Evolutionary conservation across 2,888 invertebrate genomes (phyloP).

Genomic region (Epiblema foenella): DNA sequence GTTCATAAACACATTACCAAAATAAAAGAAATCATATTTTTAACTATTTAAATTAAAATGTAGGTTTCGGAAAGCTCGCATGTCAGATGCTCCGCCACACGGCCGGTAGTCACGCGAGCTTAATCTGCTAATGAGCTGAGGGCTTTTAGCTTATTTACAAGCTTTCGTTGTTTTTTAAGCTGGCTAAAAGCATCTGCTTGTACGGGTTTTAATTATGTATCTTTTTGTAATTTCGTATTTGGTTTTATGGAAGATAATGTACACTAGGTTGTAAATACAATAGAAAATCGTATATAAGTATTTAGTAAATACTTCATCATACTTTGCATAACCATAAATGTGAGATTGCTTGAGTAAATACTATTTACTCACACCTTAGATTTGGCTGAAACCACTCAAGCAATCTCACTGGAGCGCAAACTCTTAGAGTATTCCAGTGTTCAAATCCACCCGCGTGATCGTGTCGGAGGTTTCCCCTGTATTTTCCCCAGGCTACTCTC

Average conservation of each 20-base stretch:
- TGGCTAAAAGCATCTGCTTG: constrained; percentile 45
- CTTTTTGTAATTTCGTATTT: not conserved
- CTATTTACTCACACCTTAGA: too few relatives aligned
- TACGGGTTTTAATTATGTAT: constrained; percentile 27
- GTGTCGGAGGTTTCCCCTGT: too few relatives aligned
- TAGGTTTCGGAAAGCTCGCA: constrained; percentile 64
- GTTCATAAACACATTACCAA: constrained; percentile 47
- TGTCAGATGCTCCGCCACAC: constrained; percentile 56
- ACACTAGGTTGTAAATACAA: too few relatives aligned
- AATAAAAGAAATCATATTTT: constrained; percentile 52
- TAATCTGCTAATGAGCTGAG: constrained; percentile 69
- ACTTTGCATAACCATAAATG: too few relatives aligned
- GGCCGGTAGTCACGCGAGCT: constrained; percentile 60
- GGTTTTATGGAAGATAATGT: not conserved
- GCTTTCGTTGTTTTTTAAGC: constrained; percentile 50
- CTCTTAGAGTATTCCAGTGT: too few relatives aligned
- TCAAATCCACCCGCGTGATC: too few relatives aligned
- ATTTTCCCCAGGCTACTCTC: too few relatives aligned
- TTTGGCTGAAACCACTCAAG: too few relatives aligned
- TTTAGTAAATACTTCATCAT: too few relatives aligned
- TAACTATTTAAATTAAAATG: constrained; percentile 62
- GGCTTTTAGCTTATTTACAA: constrained; percentile 61
- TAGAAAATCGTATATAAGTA: too few relatives aligned
- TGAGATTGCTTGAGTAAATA: too few relatives aligned
- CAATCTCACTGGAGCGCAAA: too few relatives aligned